Evolutionary conservation across 1,140 invertebrate genomes (phyloP).

Genomic region (Hesperophylax magnus): DNA sequence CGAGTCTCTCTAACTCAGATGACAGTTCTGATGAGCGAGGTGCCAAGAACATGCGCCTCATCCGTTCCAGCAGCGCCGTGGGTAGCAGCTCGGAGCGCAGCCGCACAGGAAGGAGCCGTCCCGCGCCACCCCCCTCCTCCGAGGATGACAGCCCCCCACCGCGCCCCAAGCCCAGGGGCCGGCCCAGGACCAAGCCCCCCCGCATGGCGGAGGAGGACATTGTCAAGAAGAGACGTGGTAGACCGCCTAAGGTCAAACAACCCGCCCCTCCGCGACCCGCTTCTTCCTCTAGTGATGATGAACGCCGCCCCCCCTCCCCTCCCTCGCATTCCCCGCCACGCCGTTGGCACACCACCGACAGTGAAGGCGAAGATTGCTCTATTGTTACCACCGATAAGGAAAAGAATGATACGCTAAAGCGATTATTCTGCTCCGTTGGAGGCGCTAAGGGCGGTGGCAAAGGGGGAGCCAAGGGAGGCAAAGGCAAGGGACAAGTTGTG

Average conservation of each 20-base stretch:
- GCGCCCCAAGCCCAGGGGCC: slow-evolving; percentile 40
- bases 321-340: slow-evolving; percentile 37
- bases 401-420: slow-evolving; percentile 74
- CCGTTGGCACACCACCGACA: slow-evolving; percentile 41
- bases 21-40: slow-evolving; percentile 13
- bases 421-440: slow-evolving; percentile 71
- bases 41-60: background rate
- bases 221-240: slow-evolving; percentile 59
- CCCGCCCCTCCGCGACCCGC: slow-evolving; percentile 60
- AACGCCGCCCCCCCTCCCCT: slow-evolving; percentile 59
- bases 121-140: slow-evolving; percentile 46
- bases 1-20: slow-evolving; percentile 50
- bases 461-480: slow-evolving; percentile 75
- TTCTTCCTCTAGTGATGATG: slow-evolving; percentile 66
- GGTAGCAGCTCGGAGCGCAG: slow-evolving; percentile 32
- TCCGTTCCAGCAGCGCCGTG: background rate
- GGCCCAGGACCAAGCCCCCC: slow-evolving; percentile 34
- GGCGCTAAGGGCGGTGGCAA: slow-evolving; percentile 72
- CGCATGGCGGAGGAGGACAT: slow-evolving; percentile 39
- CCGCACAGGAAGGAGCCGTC: background rate
- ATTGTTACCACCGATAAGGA: slow-evolving; percentile 68
- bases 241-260: slow-evolving; percentile 63
- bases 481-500: slow-evolving; percentile 75
- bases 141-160: slow-evolving; percentile 52
- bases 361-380: slow-evolving; percentile 46